Base-by-base conservation (phyloP, 2,797 vertebrate genomes). In the Chaenodraco wilsoni region DNA sequence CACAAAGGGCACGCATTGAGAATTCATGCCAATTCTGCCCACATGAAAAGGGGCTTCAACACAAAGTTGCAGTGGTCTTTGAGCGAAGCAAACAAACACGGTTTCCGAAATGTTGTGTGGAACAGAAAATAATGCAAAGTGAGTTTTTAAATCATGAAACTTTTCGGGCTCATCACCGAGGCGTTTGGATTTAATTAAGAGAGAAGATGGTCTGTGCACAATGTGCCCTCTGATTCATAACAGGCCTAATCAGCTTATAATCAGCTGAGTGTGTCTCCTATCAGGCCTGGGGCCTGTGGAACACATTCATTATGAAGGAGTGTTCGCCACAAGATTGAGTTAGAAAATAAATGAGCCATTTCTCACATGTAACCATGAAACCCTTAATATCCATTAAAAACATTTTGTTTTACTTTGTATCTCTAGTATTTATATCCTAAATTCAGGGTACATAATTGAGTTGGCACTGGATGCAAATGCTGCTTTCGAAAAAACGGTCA, bases 211-310 rank as follows among this genome's bases (percentile, higher is more conserved):
- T 74, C 59, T 60, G 72, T 74, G 68, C 74, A 67, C 62, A 78
- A 78, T 78, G 65, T 69, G 69, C 79, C 63, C 49, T 62, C 66
- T 77, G 78, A 82, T 64, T 79, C 76, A 88, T 73, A 79, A 75
- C 58, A 68, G 59, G 40, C 66, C 56, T 79, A 87, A 86, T 88
- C 74, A 83, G 75, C 76, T 83, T 75, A 83, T 87, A 87, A 88
- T 84, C 76, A 84, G 70, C 79, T 27, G 56, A 84, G 68, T 73
- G 72, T 46, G 65, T 50, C 49, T 62, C 73, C 46, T 77, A 81
- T 84, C 76, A 67, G 72, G 52, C 82, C 54, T 2, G 41, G 73
- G 64, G 65, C 72, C 71, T 49, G 72, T 61, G 23, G 61, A 78
- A 81, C 84, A 84, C 31, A 88, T 86, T 74, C 78, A 64, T 61